Percentiles rank a stretch among this genome's conserved stretches.
These are phyloP conservation scores for Pipistrellus nathusii DNA, from an alignment of 2,797 vertebrate genomes.

Conservation along the genomic window DNA sequence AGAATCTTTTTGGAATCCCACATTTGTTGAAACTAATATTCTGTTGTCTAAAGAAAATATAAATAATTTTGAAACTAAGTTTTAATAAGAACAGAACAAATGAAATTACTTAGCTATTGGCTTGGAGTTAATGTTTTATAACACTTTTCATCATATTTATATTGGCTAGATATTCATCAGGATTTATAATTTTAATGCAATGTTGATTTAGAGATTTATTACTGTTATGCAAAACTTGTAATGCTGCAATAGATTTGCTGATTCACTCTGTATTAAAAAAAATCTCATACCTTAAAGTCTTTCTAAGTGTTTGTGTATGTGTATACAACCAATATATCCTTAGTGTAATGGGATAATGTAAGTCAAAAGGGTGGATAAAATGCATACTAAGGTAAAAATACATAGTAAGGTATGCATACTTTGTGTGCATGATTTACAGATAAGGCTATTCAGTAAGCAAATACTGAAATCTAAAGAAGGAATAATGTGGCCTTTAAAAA, in stretches of 20 bases:
- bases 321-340: not conserved
- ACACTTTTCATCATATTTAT: not conserved
- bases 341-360: not conserved
- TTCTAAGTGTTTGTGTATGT: not conserved
- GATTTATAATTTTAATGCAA: constrained; percentile 16
- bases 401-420: not conserved
- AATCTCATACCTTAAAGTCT: not conserved
- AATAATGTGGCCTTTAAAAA: not conserved
- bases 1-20: not conserved
- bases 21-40: not conserved
- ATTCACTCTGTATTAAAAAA: not conserved
- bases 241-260: not conserved
- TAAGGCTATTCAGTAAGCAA: not conserved
- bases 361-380: not conserved
- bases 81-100: not conserved
- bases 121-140: constrained; percentile 9
- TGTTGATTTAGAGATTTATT: not conserved
- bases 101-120: not conserved
- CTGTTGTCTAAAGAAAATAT: not conserved
- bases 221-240: not conserved
- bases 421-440: not conserved
- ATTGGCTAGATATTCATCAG: not conserved
- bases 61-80: not conserved
- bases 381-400: not conserved
- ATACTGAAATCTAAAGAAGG: not conserved